Percentiles rank a stretch among this genome's conserved stretches.
phyloP scores from a whole-genome alignment of 2,797 vertebrate species.

The Sibirionetta formosa region DNA sequence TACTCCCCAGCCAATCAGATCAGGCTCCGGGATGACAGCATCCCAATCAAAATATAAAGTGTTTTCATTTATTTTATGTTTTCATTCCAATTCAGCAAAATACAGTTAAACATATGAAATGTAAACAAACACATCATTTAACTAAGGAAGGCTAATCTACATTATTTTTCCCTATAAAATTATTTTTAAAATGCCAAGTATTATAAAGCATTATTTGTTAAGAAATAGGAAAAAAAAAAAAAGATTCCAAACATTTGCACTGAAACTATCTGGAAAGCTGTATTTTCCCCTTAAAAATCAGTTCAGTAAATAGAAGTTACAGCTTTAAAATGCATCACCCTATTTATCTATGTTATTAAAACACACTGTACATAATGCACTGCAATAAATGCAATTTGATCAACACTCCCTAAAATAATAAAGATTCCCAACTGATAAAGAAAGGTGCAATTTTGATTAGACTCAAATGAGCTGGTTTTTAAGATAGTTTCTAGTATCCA shows the following conservation, averaged over 20 bases:
- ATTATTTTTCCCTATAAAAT: constrained; percentile 24
- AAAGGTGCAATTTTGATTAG: constrained; percentile 90
- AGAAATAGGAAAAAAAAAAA: not conserved
- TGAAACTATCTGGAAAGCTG: constrained; percentile 37
- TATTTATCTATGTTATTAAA: constrained; percentile 39
- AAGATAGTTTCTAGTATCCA: constrained; percentile 98
- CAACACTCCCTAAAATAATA: constrained; percentile 74
- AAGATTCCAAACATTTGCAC: constrained; percentile 36
- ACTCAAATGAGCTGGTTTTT: constrained; percentile 92
- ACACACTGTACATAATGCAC: constrained; percentile 20
- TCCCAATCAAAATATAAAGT: constrained; percentile 83
- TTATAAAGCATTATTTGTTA: not conserved
- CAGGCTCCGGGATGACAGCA: constrained; percentile 79
- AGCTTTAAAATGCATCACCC: constrained; percentile 44
- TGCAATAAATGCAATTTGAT: constrained; percentile 58
- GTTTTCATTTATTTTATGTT: constrained; percentile 80
- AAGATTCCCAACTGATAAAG: constrained; percentile 84
- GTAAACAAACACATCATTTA: constrained; percentile 69
- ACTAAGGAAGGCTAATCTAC: constrained; percentile 1
- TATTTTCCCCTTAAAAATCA: not conserved
- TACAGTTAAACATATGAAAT: constrained; percentile 73
- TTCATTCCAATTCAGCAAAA: constrained; percentile 74
- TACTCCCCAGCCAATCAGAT: constrained; percentile 83
- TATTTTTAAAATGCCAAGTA: constrained; percentile 15
- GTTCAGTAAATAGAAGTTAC: constrained; percentile 24